Evolutionary conservation across 2,888 invertebrate genomes (phyloP), one percentile per base, ranked within the genome.

Genomic region (Suillia variegata): DNA sequence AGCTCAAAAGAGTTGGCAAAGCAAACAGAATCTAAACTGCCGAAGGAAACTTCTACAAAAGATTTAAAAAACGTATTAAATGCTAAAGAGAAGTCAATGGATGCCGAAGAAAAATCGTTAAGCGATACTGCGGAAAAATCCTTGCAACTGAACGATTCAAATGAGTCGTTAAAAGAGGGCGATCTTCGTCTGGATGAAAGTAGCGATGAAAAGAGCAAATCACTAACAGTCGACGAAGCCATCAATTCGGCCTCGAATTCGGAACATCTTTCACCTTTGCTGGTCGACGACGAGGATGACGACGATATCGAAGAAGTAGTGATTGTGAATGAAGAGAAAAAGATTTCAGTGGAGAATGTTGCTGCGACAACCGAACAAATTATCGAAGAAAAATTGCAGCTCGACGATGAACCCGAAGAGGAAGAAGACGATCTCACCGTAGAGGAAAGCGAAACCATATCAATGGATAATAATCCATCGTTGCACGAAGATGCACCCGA

Each of bases 121-220:
- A 42, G 4, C 20, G 45, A 17, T 45, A 3, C 18, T 17, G n/a
- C 5, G 26, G 26, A 26, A 5, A 53, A 26, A 20, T 17, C 47
- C 6, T 54, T 62, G 1, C 18, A 62, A 1, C 18, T 13, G 42
- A 60, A 66, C 8, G 59, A 63, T 4, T 68, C 67, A 42, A 70
- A 65, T 49, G 68, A 69, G 31, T 74, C 75, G 1, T 33, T 77
- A 3, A 75, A 76, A 56, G 67, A 73, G 54, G 76, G 70, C 3
- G 71, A 73, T 12, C 59, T 79, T 17, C 66, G 64, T 0, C 49
- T 78, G 22, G 75, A 77, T 1, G 80, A 78, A 2, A 75, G 71
- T 42, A 56, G 58, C 12, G 71, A 72, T 4, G 69, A 68, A 4
- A 65, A 68, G 8, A n/a, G n/a, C n/a, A 64, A 63, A 51, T 61